Evolutionary conservation across 2,888 invertebrate species (phyloP).

Genomic region (Cephonodes hylas): DNA sequence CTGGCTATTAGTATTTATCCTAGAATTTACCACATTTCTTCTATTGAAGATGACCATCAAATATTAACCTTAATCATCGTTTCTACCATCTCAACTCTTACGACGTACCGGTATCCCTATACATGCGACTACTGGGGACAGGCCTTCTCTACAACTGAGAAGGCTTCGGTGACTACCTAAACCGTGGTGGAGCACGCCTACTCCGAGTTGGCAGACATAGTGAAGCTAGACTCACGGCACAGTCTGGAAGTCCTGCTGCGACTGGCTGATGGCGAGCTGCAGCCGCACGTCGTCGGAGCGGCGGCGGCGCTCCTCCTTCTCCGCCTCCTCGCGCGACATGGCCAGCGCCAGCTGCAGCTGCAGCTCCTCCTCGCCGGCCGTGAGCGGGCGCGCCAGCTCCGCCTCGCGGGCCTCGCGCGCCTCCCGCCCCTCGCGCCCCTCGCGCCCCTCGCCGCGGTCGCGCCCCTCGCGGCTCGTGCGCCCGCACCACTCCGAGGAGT

Average conservation of each 20-base stretch:
- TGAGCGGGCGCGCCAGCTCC: constrained; percentile 97
- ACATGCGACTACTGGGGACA: too few species aligned
- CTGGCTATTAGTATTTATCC: too few species aligned
- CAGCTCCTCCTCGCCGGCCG: constrained; percentile 98
- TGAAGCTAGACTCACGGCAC: constrained; percentile 34
- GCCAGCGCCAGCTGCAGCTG: constrained; percentile 98
- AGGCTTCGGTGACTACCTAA: too few species aligned
- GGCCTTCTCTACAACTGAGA: too few species aligned
- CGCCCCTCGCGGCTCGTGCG: constrained; percentile 7
- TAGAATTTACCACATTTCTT: too few species aligned
- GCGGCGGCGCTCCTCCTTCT: constrained; percentile 95
- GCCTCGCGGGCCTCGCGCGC: constrained; percentile 80
- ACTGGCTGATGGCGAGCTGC: constrained; percentile 96
- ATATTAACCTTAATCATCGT: too few species aligned
- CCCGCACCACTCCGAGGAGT: background rate
- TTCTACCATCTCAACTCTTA: too few species aligned
- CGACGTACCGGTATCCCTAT: too few species aligned
- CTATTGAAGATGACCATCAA: too few species aligned
- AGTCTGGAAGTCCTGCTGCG: constrained; percentile 95
- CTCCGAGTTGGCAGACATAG: background rate
- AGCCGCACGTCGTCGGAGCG: constrained; percentile 97
- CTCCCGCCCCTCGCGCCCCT: constrained; percentile 18
- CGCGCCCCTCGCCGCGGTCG: background rate
- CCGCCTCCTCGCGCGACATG: constrained; percentile 99
- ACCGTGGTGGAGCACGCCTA: too few species aligned